Evolutionary conservation across 2,888 invertebrate genomes (phyloP).

Genomic region (Leptinotarsa haldemani): DNA sequence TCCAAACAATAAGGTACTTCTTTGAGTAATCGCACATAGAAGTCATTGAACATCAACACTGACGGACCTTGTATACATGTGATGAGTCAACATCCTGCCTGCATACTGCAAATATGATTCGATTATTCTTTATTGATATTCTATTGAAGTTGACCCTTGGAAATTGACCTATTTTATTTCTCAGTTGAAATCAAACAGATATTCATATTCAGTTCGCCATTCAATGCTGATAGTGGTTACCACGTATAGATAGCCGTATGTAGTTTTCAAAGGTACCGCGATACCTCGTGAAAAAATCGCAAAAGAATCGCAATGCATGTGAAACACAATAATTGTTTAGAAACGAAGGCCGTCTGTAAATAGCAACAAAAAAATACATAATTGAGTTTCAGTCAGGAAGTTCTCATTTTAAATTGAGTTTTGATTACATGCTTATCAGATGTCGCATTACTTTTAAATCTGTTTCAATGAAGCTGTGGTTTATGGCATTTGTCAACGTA

Average conservation of each 20-base stretch:
- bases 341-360: conserved; percentile 34
- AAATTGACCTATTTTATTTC: conserved; percentile 22
- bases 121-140: conserved; percentile 25
- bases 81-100: conserved; percentile 25
- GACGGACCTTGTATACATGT: background rate
- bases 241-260: conserved; percentile 14
- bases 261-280: conserved; percentile 27
- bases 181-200: conserved; percentile 14
- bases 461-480: conserved; percentile 30
- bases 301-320: conserved; percentile 36
- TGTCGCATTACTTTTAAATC: conserved; percentile 27
- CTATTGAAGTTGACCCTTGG: conserved; percentile 19
- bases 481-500: conserved; percentile 19
- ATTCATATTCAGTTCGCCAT: conserved; percentile 12
- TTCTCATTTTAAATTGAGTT: conserved; percentile 33
- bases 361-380: conserved; percentile 35
- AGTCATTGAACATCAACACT: background rate
- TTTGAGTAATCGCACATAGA: background rate
- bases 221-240: conserved; percentile 1
- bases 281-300: conserved; percentile 22
- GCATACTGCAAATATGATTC: conserved; percentile 8
- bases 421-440: conserved; percentile 38
- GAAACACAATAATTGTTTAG: conserved; percentile 34
- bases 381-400: conserved; percentile 33
- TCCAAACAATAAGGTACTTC: background rate